Percentiles rank a stretch among this genome's conserved stretches.
These are phyloP conservation scores for Crossocerus cetratus DNA, from an alignment of 2,888 invertebrate species.

Conservation along the genomic window DNA sequence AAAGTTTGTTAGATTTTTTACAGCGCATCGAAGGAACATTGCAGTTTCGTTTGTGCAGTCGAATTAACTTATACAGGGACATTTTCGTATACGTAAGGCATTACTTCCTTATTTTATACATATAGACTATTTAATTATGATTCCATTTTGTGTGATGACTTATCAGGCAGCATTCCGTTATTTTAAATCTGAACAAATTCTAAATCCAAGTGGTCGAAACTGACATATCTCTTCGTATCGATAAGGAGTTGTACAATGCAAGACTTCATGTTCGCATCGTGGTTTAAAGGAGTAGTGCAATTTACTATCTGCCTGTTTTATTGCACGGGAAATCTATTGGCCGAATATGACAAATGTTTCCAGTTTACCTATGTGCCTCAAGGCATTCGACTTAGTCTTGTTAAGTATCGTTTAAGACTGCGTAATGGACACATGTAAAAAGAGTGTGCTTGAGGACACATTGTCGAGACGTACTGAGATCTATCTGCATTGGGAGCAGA, in stretches of 20 bases:
- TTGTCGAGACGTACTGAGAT: neutral
- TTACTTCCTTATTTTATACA: constrained; percentile 22
- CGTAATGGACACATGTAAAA: constrained; percentile 6
- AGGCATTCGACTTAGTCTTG: constrained; percentile 4
- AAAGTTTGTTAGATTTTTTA: constrained; percentile 52
- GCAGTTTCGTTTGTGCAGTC: too few relatives aligned
- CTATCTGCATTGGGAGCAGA: neutral
- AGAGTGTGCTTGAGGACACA: neutral
- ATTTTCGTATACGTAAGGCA: neutral
- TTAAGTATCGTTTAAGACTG: constrained; percentile 1
- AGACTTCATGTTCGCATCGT: constrained; percentile 13
- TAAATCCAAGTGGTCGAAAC: constrained; percentile 20
- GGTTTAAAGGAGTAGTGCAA: constrained; percentile 53
- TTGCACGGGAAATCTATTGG: neutral
- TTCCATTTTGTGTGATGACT: constrained; percentile 18
- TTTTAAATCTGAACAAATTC: constrained; percentile 32
- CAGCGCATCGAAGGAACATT: neutral
- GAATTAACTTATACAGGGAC: neutral
- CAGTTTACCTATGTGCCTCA: neutral
- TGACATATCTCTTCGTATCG: constrained; percentile 13
- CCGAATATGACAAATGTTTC: constrained; percentile 19
- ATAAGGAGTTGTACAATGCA: constrained; percentile 8
- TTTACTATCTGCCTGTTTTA: constrained; percentile 35
- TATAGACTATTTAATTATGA: constrained; percentile 34
- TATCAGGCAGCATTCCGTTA: constrained; percentile 12